Base-by-base conservation (phyloP, 2,888 invertebrate genomes). In the Pecten maximus region DNA sequence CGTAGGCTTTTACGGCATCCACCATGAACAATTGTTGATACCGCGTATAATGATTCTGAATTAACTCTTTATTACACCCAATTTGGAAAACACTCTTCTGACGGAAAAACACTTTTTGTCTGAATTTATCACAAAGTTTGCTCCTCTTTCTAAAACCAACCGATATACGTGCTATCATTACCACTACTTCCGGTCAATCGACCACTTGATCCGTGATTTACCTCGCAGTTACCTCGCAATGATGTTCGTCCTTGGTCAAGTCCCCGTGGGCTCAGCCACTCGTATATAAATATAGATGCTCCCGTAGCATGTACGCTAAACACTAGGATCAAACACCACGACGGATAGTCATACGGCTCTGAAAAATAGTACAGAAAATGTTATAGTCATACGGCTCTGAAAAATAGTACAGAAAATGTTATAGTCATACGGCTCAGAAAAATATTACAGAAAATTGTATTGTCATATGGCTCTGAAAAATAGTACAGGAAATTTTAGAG, bases 281-380 rank as follows among this genome's bases (percentile, higher is more conserved):
- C 97, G 93, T 96, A 97, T 88, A 97, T 95, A 93, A 97, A 96
- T 92, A 96, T 96, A 91, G 96, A 96, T 10, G 96, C 95, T 23
- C 96, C 97, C 19, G 96, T 96, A 3, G 96, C 96, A 92, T 97
- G 97, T 10, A 97, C 97, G 92, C 96, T 96, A 93, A 96, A 97
- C 91, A 97, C 96, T 87, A 97, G 95, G 90, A 97, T 96, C 44
- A 96, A 92, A 92, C 96, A 96, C 99, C 99, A 99, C 0, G 99
- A 99, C 0, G 99, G 98, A 39, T 99, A 99, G 97, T 99, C 99
- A 97, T 99, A 99, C 0, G 99, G 99, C 97, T 99, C 99, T 98
- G 97, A 89, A 97, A 97, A 23, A 54, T 54, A 54, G 2, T 3
- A 19, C 54, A 19, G 48, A 48, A 19, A n/a, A n/a, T n/a, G n/a